Conservation (phyloP, 1,140 invertebrate genomes). For the Pygmarrhopalites habei region DNA sequence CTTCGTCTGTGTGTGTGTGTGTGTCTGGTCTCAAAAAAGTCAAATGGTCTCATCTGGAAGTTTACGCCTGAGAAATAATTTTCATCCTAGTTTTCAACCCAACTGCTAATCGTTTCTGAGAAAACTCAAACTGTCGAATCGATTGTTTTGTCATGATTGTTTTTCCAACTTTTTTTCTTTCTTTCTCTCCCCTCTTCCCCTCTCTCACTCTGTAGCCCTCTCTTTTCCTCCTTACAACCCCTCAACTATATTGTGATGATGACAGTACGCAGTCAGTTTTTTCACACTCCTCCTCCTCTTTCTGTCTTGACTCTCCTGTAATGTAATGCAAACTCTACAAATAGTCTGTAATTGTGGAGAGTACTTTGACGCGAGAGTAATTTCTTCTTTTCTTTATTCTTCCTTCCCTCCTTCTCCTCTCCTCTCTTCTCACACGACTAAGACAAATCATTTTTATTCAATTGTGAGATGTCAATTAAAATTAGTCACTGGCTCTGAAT, state of each 20-base stretch:
- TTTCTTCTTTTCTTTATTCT: not conserved
- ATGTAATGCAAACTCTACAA: not conserved
- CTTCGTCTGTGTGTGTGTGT: too few species aligned
- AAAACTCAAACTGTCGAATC: not conserved
- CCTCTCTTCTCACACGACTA: not conserved
- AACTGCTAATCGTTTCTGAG: not conserved
- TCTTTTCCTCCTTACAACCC: not conserved
- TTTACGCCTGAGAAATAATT: slow-evolving; percentile 7
- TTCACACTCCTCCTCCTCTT: not conserved
- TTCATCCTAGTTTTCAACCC: not conserved
- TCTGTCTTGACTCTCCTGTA: not conserved
- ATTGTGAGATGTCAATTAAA: too few species aligned
- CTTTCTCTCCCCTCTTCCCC: not conserved
- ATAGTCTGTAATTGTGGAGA: not conserved
- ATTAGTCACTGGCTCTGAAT: too few species aligned
- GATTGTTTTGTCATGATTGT: too few species aligned
- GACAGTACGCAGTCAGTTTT: too few species aligned
- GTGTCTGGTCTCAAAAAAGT: not conserved
- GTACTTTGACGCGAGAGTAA: not conserved
- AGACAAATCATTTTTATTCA: too few species aligned
- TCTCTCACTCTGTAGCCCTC: not conserved
- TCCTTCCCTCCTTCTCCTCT: not conserved
- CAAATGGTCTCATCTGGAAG: not conserved
- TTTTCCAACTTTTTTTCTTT: not conserved
- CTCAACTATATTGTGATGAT: not conserved